Conservation (phyloP, 2,797 vertebrate genomes). For the Paratrypauchen microcephalus region DNA sequence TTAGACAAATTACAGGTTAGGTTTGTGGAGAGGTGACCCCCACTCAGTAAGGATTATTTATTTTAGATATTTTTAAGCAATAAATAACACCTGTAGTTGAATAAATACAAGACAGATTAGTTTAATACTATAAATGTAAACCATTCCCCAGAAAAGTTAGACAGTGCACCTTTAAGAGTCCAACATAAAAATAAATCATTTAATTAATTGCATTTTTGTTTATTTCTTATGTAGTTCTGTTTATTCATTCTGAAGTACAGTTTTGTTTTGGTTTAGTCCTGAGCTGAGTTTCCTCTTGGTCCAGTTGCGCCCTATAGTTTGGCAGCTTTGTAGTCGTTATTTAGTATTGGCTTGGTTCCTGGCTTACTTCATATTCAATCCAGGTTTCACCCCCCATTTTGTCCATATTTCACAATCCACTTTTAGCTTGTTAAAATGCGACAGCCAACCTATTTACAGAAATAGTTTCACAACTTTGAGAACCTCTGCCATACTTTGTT, state of each 20-base stretch:
- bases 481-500: slow-evolving; percentile 8
- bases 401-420: neutral
- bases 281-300: neutral
- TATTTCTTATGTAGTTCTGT: neutral
- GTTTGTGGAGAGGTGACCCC: too few species aligned
- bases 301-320: neutral
- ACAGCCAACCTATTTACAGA: neutral
- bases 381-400: neutral
- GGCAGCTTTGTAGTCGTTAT: neutral
- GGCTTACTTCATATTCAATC: neutral
- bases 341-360: neutral
- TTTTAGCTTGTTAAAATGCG: too few species aligned
- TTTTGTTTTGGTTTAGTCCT: neutral
- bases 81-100: too few species aligned
- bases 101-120: too few species aligned
- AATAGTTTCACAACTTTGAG: neutral
- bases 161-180: too few species aligned
- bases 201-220: too few species aligned
- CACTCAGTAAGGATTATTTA: too few species aligned
- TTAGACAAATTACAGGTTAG: too few species aligned
- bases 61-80: too few species aligned
- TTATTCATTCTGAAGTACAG: neutral
- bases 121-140: too few species aligned
- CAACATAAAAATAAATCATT: too few species aligned
- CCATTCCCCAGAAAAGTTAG: too few species aligned